Base-by-base conservation (phyloP, 2,888 invertebrate genomes). In the Neoitamus cyanurus region DNA sequence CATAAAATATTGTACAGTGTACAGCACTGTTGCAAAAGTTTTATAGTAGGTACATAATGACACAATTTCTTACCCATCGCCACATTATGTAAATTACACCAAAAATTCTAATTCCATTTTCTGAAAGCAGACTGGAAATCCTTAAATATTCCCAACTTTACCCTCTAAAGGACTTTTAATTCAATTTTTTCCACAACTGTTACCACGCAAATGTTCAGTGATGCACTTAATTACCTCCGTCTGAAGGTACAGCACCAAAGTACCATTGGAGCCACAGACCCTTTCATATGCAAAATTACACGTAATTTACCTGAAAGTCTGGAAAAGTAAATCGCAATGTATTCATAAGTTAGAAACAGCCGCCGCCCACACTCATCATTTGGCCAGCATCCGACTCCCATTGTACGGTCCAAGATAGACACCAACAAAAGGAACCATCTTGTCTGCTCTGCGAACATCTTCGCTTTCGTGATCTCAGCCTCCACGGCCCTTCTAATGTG, bases 281-380 rank as follows among this genome's bases (percentile, higher is more conserved):
- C 34, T 25, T 75, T 75, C 37, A 75, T 75, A 75, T 46, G 77
- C 46, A 46, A 46, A 77, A 77, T 46, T 46, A 46, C 77, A 46
- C 20, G 77, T 46, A 77, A 46, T 77, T 77, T 77, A 77, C 77
- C 77, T 42, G 42, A 42, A 77, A 77, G 77, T 46, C 34, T 28
- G 46, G n/a, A 77, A 46, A 46, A 46, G 46, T 77, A 46, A 77
- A 28, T 42, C 46, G 77, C 77, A 77, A 77, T 77, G 46, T 28
- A 77, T 77, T 77, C 46, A 46, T 46, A 46, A 77, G 46, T 77
- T 77, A 46, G 46, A 77, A 77, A 77, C 77, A 77, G 20, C 77
- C 77, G 34, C 77, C 77, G 58, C 58, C 58, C 46, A 77, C 77
- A 77, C 42, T 15, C 77, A 30, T 77, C 42, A 46, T 34, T 28